Evolutionary conservation across 2,113 vertebrate genomes (phyloP), one percentile per base, ranked within the genome.

Genomic region (Fulmarus glacialis): DNA sequence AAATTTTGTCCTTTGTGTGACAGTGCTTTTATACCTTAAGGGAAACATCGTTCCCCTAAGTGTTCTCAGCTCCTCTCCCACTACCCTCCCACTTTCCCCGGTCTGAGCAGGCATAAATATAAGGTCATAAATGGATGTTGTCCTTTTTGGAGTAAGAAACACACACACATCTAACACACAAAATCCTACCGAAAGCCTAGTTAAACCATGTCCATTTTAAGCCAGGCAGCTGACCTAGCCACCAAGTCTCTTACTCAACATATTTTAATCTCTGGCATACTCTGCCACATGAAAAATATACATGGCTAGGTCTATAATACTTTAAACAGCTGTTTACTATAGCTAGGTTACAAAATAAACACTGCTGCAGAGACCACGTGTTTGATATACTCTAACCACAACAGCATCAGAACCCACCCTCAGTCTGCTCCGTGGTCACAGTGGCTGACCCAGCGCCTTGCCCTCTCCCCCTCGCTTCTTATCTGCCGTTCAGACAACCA

Each of bases 261-360:
- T 67, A 73, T 94, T 96, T 97, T 96, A 95, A 92, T 94, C 71
- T 27, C 96, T 81, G 74, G 79, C 82, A 95, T 82, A 79, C 38
- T 94, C 82, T 63, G 86, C 93, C 95, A 93, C 94, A 96, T 90
- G 82, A 88, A 96, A 97, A 97, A 97, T 91, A 98, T 94, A 97
- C 87, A 89, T 63, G 90, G 89, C 90, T 93, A 96, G 92, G 78
- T 94, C 91, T 91, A 84, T 96, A 97, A 97, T 96, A 97, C 95
- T 95, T 97, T 95, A 92, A 98, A 98, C 88, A 97, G 95, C 87
- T 96, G 94, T 97, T 98, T 98, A 97, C 97, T 89, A 93, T 92
- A 97, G 94, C 88, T 97, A 97, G 90, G 90, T 97, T 97, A 98
- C 93, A 98, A 98, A 98, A 98, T 96, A 97, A 96, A 95, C 96